Base-by-base conservation (phyloP, 2,888 invertebrate genomes). In the Lochmaea crataegi region DNA sequence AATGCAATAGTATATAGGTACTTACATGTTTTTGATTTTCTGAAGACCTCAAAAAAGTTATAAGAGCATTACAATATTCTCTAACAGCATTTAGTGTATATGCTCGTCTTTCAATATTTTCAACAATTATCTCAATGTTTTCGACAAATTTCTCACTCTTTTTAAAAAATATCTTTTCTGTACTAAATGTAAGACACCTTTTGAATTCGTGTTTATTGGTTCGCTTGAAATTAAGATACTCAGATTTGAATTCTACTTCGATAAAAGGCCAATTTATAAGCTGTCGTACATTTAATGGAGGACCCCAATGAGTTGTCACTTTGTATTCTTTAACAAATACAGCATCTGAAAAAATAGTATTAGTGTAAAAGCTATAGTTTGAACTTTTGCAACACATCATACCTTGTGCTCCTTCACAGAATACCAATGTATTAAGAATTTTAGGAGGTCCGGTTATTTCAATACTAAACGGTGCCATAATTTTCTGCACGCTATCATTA, bases 221-320 rank as follows among this genome's bases (percentile, higher is more conserved):
- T 65, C 77, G 72, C 53, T 74, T 75, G 65, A 77, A 77, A 65
- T 74, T 71, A 22, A 77, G 69, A 65, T 77, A 64, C 22, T 72
- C 70, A 1, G 72, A 74, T 9, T 67, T 67, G 61, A 74, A 77
- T 65, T 77, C 75, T 10, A 75, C 60, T 61, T 75, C 77, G 22
- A 74, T 66, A 45, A 51, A 67, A 53, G 77, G 77, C 77, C 77
- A 77, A 53, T 75, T 77, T 38, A 75, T 68, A n/a, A 77, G 56
- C 45, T 77, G 77, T 61, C 64, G 72, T 63, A 65, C 63, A 16
- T 69, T 71, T 38, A 77, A 66, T 16, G 26, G 60, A 38, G 67
- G 48, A 12, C 45, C 64, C 68, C 75, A 73, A 11, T 65, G 42
- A 16, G 42, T 69, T 53, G 70, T 72, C 14, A 70, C 73, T 26